phyloP scores from a whole-genome alignment of 2,797 vertebrate genomes.

The Sciaenops ocellatus region DNA sequence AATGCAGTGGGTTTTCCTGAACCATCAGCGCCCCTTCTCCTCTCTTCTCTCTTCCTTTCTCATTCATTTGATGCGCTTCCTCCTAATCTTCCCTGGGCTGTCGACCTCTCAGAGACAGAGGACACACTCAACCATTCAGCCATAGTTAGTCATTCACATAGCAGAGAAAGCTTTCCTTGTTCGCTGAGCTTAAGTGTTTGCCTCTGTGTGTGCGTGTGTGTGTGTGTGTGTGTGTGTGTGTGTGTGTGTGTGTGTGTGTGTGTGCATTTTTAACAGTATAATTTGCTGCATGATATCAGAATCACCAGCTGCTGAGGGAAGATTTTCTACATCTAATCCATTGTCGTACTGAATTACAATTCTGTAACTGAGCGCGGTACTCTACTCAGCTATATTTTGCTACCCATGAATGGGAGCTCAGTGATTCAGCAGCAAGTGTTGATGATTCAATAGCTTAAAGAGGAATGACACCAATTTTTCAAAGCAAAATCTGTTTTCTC shows the following conservation, averaged over 20 bases:
- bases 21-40: slow-evolving; percentile 47
- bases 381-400: slow-evolving; percentile 53
- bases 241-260: slow-evolving; percentile 14
- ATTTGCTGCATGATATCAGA: slow-evolving; percentile 66
- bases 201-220: slow-evolving; percentile 21
- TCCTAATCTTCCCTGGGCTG: slow-evolving; percentile 77
- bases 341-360: slow-evolving; percentile 50
- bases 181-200: slow-evolving; percentile 59
- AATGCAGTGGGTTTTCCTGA: slow-evolving; percentile 67
- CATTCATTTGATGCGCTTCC: slow-evolving; percentile 72
- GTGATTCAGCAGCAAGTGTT: slow-evolving; percentile 60
- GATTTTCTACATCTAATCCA: slow-evolving; percentile 53
- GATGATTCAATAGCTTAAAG: slow-evolving; percentile 64
- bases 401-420: slow-evolving; percentile 58
- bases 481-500: slow-evolving; percentile 20
- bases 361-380: slow-evolving; percentile 43
- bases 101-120: slow-evolving; percentile 75
- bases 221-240: slow-evolving; percentile 15
- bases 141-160: slow-evolving; percentile 74
- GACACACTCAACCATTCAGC: slow-evolving; percentile 74
- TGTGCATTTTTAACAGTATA: slow-evolving; percentile 52
- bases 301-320: slow-evolving; percentile 52
- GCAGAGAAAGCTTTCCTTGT: slow-evolving; percentile 67
- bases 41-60: slow-evolving; percentile 49
- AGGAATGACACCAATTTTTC: slow-evolving; percentile 41